A percentile compares a stretch with the other conserved stretches of the same genome.
Evolutionary conservation across 2,797 vertebrate genomes (phyloP).

Genomic region (Todus mexicanus): DNA sequence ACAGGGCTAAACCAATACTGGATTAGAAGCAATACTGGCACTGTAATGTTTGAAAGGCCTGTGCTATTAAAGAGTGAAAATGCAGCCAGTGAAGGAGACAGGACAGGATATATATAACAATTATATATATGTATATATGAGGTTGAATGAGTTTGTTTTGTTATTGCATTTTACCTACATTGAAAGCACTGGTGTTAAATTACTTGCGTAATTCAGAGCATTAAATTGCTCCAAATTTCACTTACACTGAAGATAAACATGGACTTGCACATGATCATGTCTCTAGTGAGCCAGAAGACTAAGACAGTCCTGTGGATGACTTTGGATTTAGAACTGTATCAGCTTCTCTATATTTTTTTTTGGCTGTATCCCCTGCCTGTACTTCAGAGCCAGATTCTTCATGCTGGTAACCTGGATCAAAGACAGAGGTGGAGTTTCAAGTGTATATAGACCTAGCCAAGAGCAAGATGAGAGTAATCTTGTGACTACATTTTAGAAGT

Average conservation of each 20-base stretch:
- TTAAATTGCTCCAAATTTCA: background rate
- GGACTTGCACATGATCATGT: background rate
- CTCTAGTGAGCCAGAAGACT: background rate
- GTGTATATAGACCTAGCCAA: background rate
- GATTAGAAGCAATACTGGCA: background rate
- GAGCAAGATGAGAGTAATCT: background rate
- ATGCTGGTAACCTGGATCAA: background rate
- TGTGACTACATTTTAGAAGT: background rate
- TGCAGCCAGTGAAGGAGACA: background rate
- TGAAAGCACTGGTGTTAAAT: background rate
- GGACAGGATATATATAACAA: accelerated
- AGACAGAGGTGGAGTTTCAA: background rate
- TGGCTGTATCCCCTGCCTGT: background rate
- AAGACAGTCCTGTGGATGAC: background rate
- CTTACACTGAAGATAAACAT: background rate
- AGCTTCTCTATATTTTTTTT: background rate
- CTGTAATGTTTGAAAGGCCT: background rate
- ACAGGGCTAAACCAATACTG: background rate
- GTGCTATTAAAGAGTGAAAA: background rate
- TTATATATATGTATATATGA: background rate
- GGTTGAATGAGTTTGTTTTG: background rate
- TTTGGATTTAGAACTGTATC: background rate
- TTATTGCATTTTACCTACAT: background rate
- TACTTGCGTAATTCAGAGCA: too few species aligned
- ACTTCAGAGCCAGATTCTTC: background rate